phyloP scores from a whole-genome alignment of 2,888 invertebrate species.

The Epinotia ramella region DNA sequence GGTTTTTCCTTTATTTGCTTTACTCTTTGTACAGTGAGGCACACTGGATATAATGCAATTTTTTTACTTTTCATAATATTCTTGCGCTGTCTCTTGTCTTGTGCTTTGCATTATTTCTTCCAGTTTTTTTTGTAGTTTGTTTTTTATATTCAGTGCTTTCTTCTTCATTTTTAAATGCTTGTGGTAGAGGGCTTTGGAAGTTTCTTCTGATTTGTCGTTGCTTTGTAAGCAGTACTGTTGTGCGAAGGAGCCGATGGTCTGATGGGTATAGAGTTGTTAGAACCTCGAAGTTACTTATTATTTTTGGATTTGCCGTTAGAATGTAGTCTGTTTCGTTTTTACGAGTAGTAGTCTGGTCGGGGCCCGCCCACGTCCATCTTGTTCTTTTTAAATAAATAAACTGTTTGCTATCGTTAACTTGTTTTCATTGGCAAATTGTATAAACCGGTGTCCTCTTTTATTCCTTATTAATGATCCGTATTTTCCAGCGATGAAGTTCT shows the following conservation, averaged over 20 bases:
- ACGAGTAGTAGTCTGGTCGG: too few relatives aligned
- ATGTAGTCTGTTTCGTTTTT: too few relatives aligned
- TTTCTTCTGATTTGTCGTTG: neutral
- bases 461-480: too few relatives aligned
- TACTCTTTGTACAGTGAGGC: neutral
- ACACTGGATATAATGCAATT: neutral
- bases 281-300: neutral
- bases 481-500: too few relatives aligned
- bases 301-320: too few relatives aligned
- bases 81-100: neutral
- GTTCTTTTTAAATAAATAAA: too few relatives aligned
- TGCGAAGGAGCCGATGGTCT: conserved; percentile 1
- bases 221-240: neutral
- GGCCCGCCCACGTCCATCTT: too few relatives aligned
- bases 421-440: too few relatives aligned
- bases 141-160: neutral
- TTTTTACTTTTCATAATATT: neutral
- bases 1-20: neutral
- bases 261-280: neutral
- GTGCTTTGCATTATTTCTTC: neutral
- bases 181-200: neutral
- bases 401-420: too few relatives aligned
- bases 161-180: neutral
- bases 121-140: neutral
- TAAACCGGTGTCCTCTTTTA: too few relatives aligned